These are phyloP conservation scores for Dendrolimus houi DNA, from an alignment of 2,888 invertebrate species.

Conservation along the genomic window DNA sequence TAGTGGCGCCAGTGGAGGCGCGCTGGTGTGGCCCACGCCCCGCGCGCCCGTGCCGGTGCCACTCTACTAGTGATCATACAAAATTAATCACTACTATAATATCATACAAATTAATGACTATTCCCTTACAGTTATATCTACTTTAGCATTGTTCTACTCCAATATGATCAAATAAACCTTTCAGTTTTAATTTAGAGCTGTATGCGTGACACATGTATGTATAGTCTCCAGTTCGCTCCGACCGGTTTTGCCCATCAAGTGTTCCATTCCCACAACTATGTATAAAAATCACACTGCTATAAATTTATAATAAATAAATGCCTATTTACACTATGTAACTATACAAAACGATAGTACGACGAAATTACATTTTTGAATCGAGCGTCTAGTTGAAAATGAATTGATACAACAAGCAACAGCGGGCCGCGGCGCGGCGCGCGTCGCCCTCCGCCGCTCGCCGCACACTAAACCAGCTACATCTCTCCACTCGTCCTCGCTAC, in stretches of 20 bases:
- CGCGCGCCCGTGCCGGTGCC: slow-evolving; percentile 22
- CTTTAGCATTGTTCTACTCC: slow-evolving; percentile 73
- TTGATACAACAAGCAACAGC: slow-evolving; percentile 60
- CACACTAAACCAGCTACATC: slow-evolving; percentile 10
- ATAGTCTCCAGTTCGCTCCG: slow-evolving; percentile 55
- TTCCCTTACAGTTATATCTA: slow-evolving; percentile 74
- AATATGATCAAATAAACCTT: slow-evolving; percentile 63
- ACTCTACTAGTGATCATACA: slow-evolving; percentile 64
- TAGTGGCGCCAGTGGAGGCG: slow-evolving; percentile 24
- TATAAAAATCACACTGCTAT: slow-evolving; percentile 73
- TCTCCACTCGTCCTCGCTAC: slow-evolving; percentile 15
- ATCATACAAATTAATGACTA: slow-evolving; percentile 77
- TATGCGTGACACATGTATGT: slow-evolving; percentile 49
- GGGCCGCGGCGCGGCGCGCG: slow-evolving; percentile 30
- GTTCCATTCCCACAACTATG: slow-evolving; percentile 69
- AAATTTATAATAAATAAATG: slow-evolving; percentile 77
- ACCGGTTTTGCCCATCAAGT: slow-evolving; percentile 53
- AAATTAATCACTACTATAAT: slow-evolving; percentile 74
- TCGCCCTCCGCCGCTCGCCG: slow-evolving; percentile 7
- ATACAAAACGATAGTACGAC: slow-evolving; percentile 75
- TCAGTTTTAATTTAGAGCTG: slow-evolving; percentile 45
- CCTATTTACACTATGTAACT: slow-evolving; percentile 76
- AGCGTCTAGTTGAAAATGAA: slow-evolving; percentile 68
- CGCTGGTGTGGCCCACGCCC: slow-evolving; percentile 8
- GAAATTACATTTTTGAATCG: slow-evolving; percentile 68